Evolutionary conservation across 2,113 vertebrate genomes (phyloP).

Genomic region (Myrmecobius fasciatus): DNA sequence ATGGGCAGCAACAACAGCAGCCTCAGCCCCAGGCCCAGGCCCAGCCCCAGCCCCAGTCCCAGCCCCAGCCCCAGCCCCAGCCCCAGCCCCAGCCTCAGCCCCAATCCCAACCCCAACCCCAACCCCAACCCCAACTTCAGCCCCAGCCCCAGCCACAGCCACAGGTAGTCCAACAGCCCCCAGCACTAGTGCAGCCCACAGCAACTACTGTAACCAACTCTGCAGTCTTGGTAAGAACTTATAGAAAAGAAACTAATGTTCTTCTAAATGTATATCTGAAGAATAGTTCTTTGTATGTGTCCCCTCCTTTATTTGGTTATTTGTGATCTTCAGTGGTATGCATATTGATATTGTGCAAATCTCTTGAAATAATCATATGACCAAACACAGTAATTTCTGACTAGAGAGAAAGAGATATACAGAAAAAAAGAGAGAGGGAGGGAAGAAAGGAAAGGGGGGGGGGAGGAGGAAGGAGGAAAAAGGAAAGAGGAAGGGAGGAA

Average conservation of each 20-base stretch:
- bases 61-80: slow-evolving; percentile 63
- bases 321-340: neutral
- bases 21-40: slow-evolving; percentile 56
- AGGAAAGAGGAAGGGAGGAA: too few relatives aligned
- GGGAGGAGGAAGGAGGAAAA: too few relatives aligned
- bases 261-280: neutral
- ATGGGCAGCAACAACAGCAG: slow-evolving; percentile 85
- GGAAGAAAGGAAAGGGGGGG: too few relatives aligned
- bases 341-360: neutral
- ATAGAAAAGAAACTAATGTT: neutral
- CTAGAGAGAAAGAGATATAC: too few relatives aligned
- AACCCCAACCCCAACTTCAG: slow-evolving; percentile 87
- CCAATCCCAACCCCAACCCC: slow-evolving; percentile 80
- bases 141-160: slow-evolving; percentile 84
- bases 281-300: neutral
- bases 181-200: slow-evolving; percentile 86
- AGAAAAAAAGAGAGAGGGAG: too few relatives aligned
- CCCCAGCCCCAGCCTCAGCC: slow-evolving; percentile 58
- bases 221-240: slow-evolving; percentile 89
- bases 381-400: neutral
- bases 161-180: slow-evolving; percentile 82
- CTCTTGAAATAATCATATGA: neutral
- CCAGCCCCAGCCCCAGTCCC: slow-evolving; percentile 74
- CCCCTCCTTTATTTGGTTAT: neutral
- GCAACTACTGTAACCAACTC: slow-evolving; percentile 88